Base-by-base conservation (phyloP, 1,140 invertebrate genomes). In the Chrysomallon squamiferum region DNA sequence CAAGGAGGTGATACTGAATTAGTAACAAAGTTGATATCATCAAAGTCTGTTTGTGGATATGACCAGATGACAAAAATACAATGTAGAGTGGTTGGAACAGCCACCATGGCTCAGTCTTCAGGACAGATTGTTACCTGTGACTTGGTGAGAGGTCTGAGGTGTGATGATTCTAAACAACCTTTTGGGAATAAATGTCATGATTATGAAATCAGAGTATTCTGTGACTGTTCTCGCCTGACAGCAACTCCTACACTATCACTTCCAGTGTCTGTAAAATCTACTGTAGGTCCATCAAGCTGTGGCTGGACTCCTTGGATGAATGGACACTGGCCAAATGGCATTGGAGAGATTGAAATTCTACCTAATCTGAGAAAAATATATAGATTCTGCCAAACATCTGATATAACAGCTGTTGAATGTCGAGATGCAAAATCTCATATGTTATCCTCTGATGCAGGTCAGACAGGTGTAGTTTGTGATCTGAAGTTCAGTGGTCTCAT, bases 161-260 rank as follows among this genome's bases (percentile, higher is more conserved):
- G 93, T 75, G 76, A 86, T 15, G 80, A 84, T 27, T 25, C 49
- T 22, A 60, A 72, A 18, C 81, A 81, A 49, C 43, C 61, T 15
- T 65, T 59, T 25, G 66, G 68, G 15, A 38, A 38, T 15, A 66
- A 69, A 27, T 86, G 85, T 67, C 71, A 74, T 32, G 91, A 93
- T 78, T 93, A 92, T 78, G 91, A 93, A 77, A 89, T 93, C 25
- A 86, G 91, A 27, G 88, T 92, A 27, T 86, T 89, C 41, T 93
- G 92, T 75, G 81, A 89, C 45, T 71, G 74, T 60, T 77, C 18
- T 29, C 54, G 32, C 25, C 29, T 32, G 13, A 29, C 63, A 22
- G 29, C 62, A 50, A 54, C 59, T 38, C 35, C 35, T 38, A 15
- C 35, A 38, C 35, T 15, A 15, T 7, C 35, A 15, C 35, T 7